A percentile compares a stretch with the other conserved stretches of the same genome.
Evolutionary conservation across 2,797 vertebrate genomes (phyloP).

Genomic region (Otolemur crassicaudatus): DNA sequence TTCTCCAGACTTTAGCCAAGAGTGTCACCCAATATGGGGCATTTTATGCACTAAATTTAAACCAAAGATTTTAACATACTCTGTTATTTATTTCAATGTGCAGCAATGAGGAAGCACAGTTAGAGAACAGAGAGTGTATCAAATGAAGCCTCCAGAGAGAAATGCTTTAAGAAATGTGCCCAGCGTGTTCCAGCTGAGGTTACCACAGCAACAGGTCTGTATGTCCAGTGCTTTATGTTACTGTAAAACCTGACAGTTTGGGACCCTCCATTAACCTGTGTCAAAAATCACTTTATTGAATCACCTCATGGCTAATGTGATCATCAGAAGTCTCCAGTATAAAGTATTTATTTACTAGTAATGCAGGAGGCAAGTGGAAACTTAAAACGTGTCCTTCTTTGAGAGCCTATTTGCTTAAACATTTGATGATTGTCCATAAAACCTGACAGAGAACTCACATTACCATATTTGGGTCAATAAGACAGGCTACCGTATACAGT

Average conservation of each 20-base stretch:
- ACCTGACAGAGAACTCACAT: not conserved
- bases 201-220: not conserved
- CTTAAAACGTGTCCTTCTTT: conserved; percentile 1
- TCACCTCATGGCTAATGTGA: not conserved
- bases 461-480: not conserved
- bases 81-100: conserved; percentile 44
- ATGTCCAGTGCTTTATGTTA: not conserved
- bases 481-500: not conserved
- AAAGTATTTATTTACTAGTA: conserved; percentile 4
- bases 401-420: not conserved
- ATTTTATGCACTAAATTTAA: conserved; percentile 40
- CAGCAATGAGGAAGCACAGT: conserved; percentile 47
- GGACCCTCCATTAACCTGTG: not conserved
- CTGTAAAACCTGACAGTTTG: not conserved
- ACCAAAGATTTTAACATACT: conserved; percentile 23
- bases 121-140: not conserved
- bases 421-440: conserved; percentile 48
- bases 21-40: not conserved
- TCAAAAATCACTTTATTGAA: conserved; percentile 6
- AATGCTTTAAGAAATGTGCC: not conserved
- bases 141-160: not conserved
- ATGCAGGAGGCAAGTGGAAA: not conserved
- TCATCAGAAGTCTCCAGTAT: conserved; percentile 23
- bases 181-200: not conserved
- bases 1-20: conserved; percentile 29